Base-by-base conservation (phyloP, 2,888 invertebrate genomes). In the Ophonus ardosiacus region DNA sequence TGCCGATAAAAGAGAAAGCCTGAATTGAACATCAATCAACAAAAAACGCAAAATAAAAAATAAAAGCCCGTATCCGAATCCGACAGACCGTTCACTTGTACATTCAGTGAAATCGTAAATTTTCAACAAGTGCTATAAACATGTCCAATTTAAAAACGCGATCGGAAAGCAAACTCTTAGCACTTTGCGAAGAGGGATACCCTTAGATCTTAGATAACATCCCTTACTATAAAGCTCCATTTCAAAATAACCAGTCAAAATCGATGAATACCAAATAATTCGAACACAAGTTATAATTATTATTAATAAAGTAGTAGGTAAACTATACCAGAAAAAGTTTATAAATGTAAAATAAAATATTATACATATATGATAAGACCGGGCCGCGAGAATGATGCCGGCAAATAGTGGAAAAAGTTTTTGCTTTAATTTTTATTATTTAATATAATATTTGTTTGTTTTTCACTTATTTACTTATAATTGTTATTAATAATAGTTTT, bases 41-140 rank as follows among this genome's bases (percentile, higher is more conserved):
- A 74, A 43, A 74, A 74, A 74, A 74, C 71, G 71, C 43, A 74
- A 74, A 74, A 74, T 74, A 74, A 74, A 74, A 74, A 74, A 74
- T 74, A 43, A 18, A 74, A 74, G 43, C 51, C 71, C 71, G 40
- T 17, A 74, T 74, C 71, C 40, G 71, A 74, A 74, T 74, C 71
- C 40, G 71, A 74, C 71, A 74, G 43, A 74, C 71, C 71, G 43
- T 74, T 74, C 43, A 74, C 71, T 74, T 74, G 71, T 43, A 74
- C 71, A 74, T 43, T 74, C 71, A 43, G 40, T n/a, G 71, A 43
- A 74, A 74, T 74, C 71, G 71, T 74, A 74, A 74, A 74, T 74
- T 74, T 74, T 21, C 71, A 74, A 74, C 71, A 74, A 74, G 71
- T 74, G 71, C 71, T 74, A 74, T 74, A 74, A 74, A 74, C 43